phyloP scores from a whole-genome alignment of 2,113 vertebrate species.

The Acanthochromis polyacanthus region DNA sequence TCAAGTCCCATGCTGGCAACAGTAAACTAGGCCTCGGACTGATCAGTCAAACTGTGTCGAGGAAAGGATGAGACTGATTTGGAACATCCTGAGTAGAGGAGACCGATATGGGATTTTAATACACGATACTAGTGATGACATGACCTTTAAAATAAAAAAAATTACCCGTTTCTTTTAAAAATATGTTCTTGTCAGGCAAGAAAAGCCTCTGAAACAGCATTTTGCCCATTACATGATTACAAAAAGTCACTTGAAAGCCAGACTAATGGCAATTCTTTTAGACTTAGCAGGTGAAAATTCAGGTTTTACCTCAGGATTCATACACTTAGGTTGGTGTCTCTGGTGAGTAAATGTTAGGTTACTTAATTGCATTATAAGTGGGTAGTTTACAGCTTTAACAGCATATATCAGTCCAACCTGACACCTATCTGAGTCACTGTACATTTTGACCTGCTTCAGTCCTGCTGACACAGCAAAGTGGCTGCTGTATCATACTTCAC shows the following conservation, averaged over 20 bases:
- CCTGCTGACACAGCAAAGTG: constrained; percentile 61
- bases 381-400: constrained; percentile 22
- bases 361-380: constrained; percentile 27
- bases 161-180: constrained; percentile 12
- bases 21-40: constrained; percentile 71
- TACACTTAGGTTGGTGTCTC: neutral
- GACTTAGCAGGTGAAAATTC: constrained; percentile 16
- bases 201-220: neutral
- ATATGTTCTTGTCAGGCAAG: neutral
- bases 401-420: constrained; percentile 13
- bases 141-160: constrained; percentile 24
- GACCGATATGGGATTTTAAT: constrained; percentile 35
- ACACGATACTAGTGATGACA: constrained; percentile 1
- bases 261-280: constrained; percentile 19
- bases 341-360: constrained; percentile 19
- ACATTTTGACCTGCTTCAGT: constrained; percentile 64
- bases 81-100: constrained; percentile 58
- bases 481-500: constrained; percentile 41
- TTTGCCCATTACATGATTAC: neutral
- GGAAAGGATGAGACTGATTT: constrained; percentile 72
- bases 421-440: constrained; percentile 47
- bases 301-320: constrained; percentile 26
- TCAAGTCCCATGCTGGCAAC: constrained; percentile 68
- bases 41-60: constrained; percentile 74
- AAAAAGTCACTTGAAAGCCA: constrained; percentile 6